These are phyloP conservation scores for Dromas ardeola DNA, from an alignment of 2,113 vertebrate species.

Conservation along the genomic window DNA sequence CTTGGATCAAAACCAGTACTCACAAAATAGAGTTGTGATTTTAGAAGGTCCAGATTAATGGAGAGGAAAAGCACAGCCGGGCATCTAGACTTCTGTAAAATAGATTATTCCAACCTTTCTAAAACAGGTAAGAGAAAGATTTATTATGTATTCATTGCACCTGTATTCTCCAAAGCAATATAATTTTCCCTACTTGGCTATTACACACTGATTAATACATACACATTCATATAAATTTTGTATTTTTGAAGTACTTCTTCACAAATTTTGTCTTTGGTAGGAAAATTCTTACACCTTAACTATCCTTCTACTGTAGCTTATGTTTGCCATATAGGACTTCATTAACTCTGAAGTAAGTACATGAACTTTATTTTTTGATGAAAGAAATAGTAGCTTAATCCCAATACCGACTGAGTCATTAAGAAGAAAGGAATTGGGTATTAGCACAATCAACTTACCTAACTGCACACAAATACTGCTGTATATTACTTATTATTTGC, in stretches of 20 bases:
- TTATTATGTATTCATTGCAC: neutral
- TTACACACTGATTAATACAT: neutral
- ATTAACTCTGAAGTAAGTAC: neutral
- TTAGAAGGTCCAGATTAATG: conserved; percentile 11
- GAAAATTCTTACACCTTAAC: neutral
- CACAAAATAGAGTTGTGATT: neutral
- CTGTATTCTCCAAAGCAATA: neutral
- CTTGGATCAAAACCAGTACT: neutral
- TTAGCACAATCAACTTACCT: neutral
- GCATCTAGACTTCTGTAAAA: neutral
- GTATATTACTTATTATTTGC: neutral
- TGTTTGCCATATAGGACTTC: neutral
- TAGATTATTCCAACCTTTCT: conserved; percentile 1
- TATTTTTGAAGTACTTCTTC: neutral
- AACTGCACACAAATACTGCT: neutral
- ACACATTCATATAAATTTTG: neutral
- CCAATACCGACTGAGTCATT: neutral
- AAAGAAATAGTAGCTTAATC: neutral
- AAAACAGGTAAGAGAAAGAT: conserved; percentile 55
- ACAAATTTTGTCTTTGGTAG: neutral
- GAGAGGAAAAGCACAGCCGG: neutral
- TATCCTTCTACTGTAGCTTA: neutral
- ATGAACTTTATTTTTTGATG: neutral
- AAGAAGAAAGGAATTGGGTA: neutral
- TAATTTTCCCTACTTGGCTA: neutral